Evolutionary conservation across 2,888 invertebrate genomes (phyloP), one percentile per base, ranked within the genome.

Genomic region (Ganaspis brasiliensis): DNA sequence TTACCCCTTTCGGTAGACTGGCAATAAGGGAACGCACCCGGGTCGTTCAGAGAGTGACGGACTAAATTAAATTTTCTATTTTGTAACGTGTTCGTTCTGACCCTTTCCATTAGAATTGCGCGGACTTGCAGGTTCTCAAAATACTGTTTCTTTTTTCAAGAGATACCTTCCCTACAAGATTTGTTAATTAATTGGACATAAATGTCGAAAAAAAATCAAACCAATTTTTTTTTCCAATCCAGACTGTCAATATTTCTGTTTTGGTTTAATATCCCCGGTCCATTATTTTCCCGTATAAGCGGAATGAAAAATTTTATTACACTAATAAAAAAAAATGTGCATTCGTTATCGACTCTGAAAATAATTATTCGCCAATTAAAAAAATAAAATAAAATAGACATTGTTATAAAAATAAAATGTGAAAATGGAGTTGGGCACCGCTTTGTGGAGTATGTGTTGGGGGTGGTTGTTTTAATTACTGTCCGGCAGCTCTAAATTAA

Each of bases 391-490:
- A 19, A 19, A 35, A 35, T 35, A 61, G 19, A 37, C 16, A 12
- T 37, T 31, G 8, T 16, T 16, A 19, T 49, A 8, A 1, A 19
- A 19, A 52, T 14, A 52, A 19, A 52, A 52, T 19, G 19, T 19
- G 9, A 1, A 52, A 31, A 10, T 55, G 59, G 67, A 84, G 87
- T 89, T 89, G 90, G 86, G 86, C 87, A 89, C 87, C 90, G 77
- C 89, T 89, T 87, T 79, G 73, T 83, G 77, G 87, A 87, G 88
- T 88, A 88, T 88, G 89, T 87, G 88, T 87, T 77, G 9, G 24
- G 19, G 83, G 86, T 86, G 90, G 90, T 90, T 90, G 90, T 90
- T 91, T 91, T 91, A 91, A 91, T 91, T 91, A 91, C 91, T 90
- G 91, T 91, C 91, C 91, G 87, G 89, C 83, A 86, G 87, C 88